A percentile compares a stretch with the other conserved stretches of the same genome.
Evolutionary conservation across 2,797 vertebrate species (phyloP).

Genomic region (Hoplostethus mediterraneus): DNA sequence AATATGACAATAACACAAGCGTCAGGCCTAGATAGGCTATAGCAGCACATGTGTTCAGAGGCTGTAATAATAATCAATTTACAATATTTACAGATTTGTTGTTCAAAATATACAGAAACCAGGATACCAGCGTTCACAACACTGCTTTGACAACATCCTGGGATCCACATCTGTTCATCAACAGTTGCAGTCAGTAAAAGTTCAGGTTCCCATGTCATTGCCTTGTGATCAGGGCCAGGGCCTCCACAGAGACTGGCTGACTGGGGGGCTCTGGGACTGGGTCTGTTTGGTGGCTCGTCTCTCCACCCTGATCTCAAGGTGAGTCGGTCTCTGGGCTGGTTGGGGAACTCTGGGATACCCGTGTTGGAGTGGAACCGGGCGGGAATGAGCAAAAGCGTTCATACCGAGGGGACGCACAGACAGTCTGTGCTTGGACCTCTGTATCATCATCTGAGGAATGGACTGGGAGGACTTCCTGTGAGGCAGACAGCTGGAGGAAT

Average conservation of each 20-base stretch:
- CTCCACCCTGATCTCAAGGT: conserved; percentile 1
- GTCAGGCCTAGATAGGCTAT: not conserved
- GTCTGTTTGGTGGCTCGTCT: conserved; percentile 26
- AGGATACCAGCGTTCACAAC: conserved; percentile 25
- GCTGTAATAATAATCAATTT: conserved; percentile 31
- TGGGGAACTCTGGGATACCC: conserved; percentile 17
- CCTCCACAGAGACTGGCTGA: conserved; percentile 74
- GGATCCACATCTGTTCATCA: not conserved
- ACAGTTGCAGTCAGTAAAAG: conserved; percentile 23
- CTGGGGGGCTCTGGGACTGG: conserved; percentile 28
- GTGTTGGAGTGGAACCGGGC: conserved; percentile 11
- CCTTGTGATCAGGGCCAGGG: conserved; percentile 76
- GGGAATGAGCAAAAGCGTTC: not conserved
- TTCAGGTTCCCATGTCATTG: conserved; percentile 7
- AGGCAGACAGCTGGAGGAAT: conserved; percentile 33
- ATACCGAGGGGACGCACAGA: not conserved
- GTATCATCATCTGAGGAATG: conserved; percentile 53
- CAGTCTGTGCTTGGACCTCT: conserved; percentile 41
- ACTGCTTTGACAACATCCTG: conserved; percentile 41
- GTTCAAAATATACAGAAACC: conserved; percentile 10
- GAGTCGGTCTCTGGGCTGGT: conserved; percentile 26
- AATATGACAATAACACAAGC: not conserved
- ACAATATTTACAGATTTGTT: conserved; percentile 72
- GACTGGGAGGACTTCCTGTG: conserved; percentile 44
- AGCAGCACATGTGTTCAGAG: conserved; percentile 35